Evolutionary conservation across 2,888 invertebrate species (phyloP), one percentile per base, ranked within the genome.

Genomic region (Aphrophora alni): DNA sequence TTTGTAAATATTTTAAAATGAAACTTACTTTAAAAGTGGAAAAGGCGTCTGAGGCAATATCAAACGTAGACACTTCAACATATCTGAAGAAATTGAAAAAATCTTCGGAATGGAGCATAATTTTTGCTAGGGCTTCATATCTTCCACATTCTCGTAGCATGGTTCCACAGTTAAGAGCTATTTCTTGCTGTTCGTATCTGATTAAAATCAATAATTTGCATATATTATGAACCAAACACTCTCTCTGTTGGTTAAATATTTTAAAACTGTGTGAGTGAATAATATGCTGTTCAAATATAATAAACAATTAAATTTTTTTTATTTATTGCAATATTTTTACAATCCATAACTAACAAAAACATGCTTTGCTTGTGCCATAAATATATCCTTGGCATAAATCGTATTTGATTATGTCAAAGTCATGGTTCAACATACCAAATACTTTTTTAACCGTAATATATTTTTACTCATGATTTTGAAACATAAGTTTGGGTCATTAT

Each of bases 1-100:
- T n/a, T n/a, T n/a, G n/a, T n/a, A n/a, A 75, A 17, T 44, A 44
- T 44, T 44, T 44, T 14, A 71, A 77, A 24, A n/a, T 68, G 27
- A 68, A 72, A 79, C 84, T 84, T 89, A 97, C 98, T 95, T 99
- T 99, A 92, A 99, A 99, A 86, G 99, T 99, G 89, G 99, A 98
- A 92, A 99, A 99, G 90, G 99, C 99, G 94, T 99, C 99, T 85
- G 99, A 99, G 88, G 99, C 99, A 88, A 99, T 99, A 92, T 99
- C 99, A 92, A 99, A 99, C 85, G 99, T 99, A 86, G 99, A 98
- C 86, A 99, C 97, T 92, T 99, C 99, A 87, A 99, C 99, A 89
- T 99, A 99, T 90, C 95, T 94, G 91, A 99, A 99, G 92, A 99
- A 99, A 91, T 98, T 97, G 90, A 98, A 99, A 92, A 99, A 99